phyloP scores from a whole-genome alignment of 2,888 invertebrate species.

The Odontomyia ornata region DNA sequence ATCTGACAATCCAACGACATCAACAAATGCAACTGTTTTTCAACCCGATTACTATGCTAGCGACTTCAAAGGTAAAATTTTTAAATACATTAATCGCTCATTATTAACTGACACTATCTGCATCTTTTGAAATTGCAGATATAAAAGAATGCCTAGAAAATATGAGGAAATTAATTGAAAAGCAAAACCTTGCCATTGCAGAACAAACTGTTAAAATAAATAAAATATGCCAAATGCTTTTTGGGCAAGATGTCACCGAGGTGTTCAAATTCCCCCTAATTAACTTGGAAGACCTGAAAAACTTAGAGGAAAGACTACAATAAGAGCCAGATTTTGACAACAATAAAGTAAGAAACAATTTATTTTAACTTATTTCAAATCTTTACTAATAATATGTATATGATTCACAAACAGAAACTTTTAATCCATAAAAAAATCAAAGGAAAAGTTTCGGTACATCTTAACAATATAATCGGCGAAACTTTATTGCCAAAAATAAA shows the following conservation, averaged over 20 bases:
- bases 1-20: too few relatives aligned
- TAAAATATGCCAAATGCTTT: constrained; percentile 4
- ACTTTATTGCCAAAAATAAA: background rate
- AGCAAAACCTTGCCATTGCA: background rate
- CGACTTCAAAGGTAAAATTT: background rate
- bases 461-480: background rate
- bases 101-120: background rate
- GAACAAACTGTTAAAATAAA: constrained; percentile 10
- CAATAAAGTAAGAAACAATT: background rate
- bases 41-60: background rate
- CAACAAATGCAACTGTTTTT: background rate
- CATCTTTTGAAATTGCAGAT: background rate
- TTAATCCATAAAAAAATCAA: constrained; percentile 2
- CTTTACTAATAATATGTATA: background rate
- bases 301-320: background rate
- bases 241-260: background rate
- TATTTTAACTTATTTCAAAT: constrained; percentile 14
- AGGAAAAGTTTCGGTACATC: background rate
- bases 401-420: background rate
- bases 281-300: background rate
- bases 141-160: background rate
- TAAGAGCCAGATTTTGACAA: background rate
- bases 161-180: background rate
- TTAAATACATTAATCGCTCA: background rate
- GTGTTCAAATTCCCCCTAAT: background rate